Percentiles rank a stretch among this genome's conserved stretches.
Conservation (phyloP, 1,140 invertebrate species). For the Pseudachorutes palmiensis region DNA sequence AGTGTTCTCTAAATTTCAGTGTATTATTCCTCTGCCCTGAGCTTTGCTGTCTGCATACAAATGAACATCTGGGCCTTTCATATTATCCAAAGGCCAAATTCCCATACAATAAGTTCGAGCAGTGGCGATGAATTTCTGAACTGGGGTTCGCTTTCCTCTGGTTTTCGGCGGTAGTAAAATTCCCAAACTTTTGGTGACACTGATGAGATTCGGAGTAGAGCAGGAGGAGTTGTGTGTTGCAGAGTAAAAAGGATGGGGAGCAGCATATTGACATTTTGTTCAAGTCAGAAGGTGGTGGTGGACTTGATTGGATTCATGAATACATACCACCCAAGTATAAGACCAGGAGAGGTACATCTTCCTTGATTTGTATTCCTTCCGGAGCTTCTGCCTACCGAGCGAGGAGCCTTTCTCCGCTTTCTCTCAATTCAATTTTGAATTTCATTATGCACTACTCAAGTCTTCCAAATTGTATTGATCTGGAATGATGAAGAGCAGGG, state of each 20-base stretch:
- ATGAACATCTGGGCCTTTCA: too few relatives aligned
- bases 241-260: background rate
- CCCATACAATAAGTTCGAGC: too few relatives aligned
- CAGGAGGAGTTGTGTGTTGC: background rate
- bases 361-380: background rate
- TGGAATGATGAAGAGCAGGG: background rate
- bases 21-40: too few relatives aligned
- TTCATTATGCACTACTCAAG: conserved; percentile 2
- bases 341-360: background rate
- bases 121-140: too few relatives aligned
- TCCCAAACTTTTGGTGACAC: background rate
- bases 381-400: background rate
- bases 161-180: too few relatives aligned
- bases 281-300: background rate
- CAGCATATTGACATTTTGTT: background rate
- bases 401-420: too few relatives aligned
- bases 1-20: too few relatives aligned
- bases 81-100: too few relatives aligned
- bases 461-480: background rate
- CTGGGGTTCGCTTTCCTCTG: too few relatives aligned
- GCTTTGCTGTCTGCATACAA: too few relatives aligned
- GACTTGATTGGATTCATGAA: background rate
- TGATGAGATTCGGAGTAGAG: too few relatives aligned
- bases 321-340: too few relatives aligned
- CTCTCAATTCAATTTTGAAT: background rate